Evolutionary conservation across 2,888 invertebrate species (phyloP), one percentile per base, ranked within the genome.

Genomic region (Drosophila ochracea): DNA sequence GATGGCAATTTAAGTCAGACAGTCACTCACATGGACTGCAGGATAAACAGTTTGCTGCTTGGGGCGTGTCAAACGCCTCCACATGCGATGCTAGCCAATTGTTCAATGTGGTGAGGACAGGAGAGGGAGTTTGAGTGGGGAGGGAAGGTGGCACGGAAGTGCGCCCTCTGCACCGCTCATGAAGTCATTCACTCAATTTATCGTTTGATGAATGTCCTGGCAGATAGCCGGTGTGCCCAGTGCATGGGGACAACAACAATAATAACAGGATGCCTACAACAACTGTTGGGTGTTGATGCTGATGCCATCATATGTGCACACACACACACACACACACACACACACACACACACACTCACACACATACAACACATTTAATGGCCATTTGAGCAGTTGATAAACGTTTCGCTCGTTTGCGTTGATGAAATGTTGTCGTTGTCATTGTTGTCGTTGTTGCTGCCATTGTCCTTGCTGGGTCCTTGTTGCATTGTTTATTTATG

Each of bases 321-420:
- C 70, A 28, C 68, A 43, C 61, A 19, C 41, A 47, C 58, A 50
- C 55, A 91, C 11, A 43, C 43, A 13, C 13, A 35, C 35, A 33
- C 33, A 35, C 31, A 33, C 55, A 25, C 25, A 61, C 80, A 77
- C 77, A 90, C 35, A 33, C 33, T 13, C 31, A 33, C 55, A 25
- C 25, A 61, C 80, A 77, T 76, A 90, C 82, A 82, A 91, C 92
- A 93, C 92, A 91, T 92, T 93, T 92, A 92, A 92, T 92, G 92
- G 92, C 89, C 92, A 92, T 93, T 92, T 92, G 93, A 93, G 91
- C 92, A 91, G 91, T 92, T 93, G 92, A 92, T 93, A 92, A 92
- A 92, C 93, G 92, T 90, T 91, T 88, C 87, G 86, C 91, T 85
- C 82, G 91, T 85, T 89, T 91, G 80, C 83, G 84, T 83, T 87